Evolutionary conservation across 2,113 vertebrate species (phyloP).

Genomic region (Phyllostomus discolor): DNA sequence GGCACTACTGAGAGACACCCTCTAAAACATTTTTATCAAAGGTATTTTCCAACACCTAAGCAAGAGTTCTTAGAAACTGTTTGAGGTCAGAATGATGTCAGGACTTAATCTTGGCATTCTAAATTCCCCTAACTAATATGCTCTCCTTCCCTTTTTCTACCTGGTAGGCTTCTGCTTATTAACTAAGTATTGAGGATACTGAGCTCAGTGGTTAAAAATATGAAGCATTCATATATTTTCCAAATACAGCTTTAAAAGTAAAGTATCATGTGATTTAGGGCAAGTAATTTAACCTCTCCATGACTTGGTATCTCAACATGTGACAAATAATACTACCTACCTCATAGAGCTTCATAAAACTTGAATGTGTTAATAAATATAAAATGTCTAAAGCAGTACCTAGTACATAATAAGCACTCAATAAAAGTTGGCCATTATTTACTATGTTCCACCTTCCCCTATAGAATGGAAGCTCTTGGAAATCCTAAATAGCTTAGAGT

Average conservation of each 20-base stretch:
- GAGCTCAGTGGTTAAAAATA: not conserved
- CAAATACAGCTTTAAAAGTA: not conserved
- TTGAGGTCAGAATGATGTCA: not conserved
- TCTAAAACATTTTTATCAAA: not conserved
- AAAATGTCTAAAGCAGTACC: not conserved
- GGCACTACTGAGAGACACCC: not conserved
- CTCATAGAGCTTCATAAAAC: not conserved
- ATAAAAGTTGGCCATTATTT: constrained; percentile 5
- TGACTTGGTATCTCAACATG: not conserved
- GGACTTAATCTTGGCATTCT: not conserved
- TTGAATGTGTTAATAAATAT: not conserved
- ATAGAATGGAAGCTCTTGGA: not conserved
- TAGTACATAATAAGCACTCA: not conserved
- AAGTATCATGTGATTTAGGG: not conserved
- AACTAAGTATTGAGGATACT: not conserved
- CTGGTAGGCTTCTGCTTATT: not conserved
- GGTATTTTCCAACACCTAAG: not conserved
- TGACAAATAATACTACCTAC: not conserved
- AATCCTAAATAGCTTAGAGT: not conserved
- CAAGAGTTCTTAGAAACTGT: not conserved
- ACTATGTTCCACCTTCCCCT: not conserved
- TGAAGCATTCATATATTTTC: not conserved
- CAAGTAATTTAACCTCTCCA: not conserved
- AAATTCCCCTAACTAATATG: not conserved
- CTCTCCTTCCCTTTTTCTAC: not conserved